phyloP scores from a whole-genome alignment of 2,888 invertebrate genomes.

The Agonopterix alstromeriana region DNA sequence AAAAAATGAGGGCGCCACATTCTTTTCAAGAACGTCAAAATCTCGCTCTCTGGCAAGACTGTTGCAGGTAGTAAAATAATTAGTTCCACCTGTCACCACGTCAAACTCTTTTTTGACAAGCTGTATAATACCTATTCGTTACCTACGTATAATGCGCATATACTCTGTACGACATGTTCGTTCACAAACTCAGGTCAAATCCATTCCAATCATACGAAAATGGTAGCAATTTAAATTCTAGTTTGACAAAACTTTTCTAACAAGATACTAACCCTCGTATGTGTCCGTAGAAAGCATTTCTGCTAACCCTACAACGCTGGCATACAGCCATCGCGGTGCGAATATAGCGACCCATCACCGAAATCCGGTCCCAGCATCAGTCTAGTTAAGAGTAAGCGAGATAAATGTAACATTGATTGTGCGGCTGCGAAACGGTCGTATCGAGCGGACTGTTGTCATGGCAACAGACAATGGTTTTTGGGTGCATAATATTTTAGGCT shows the following conservation, averaged over 20 bases:
- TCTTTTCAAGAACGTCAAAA: too few relatives aligned
- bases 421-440: constrained; percentile 51
- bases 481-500: constrained; percentile 78
- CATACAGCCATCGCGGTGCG: constrained; percentile 59
- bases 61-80: too few relatives aligned
- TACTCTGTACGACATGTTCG: too few relatives aligned
- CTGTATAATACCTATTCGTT: too few relatives aligned
- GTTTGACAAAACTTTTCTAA: constrained; percentile 56
- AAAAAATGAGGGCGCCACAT: too few relatives aligned
- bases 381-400: constrained; percentile 62
- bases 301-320: constrained; percentile 66
- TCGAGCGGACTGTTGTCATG: constrained; percentile 72
- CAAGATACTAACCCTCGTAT: constrained; percentile 42
- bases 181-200: not conserved
- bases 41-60: too few relatives aligned
- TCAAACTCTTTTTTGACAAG: too few relatives aligned
- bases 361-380: constrained; percentile 58
- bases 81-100: too few relatives aligned
- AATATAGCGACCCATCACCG: constrained; percentile 45
- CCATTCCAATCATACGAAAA: too few relatives aligned
- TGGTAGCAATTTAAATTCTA: constrained; percentile 26
- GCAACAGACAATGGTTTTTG: constrained; percentile 76
- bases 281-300: constrained; percentile 33
- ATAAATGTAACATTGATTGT: constrained; percentile 58
- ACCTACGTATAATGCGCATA: too few relatives aligned